phyloP scores from a whole-genome alignment of 2,113 vertebrate genomes.

The Seriola dumerili region DNA sequence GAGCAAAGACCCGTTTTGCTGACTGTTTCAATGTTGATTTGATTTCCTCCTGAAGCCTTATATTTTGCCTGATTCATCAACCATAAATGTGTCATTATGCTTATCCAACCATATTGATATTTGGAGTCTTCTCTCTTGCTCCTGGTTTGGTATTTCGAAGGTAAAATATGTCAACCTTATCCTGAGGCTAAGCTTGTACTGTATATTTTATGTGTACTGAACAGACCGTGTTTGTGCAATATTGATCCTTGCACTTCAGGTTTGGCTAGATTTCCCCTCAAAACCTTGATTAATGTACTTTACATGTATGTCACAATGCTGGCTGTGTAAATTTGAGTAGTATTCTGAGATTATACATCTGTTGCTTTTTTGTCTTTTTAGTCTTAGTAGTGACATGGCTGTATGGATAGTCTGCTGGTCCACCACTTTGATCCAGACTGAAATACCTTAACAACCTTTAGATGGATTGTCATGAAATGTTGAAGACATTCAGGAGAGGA shows the following conservation, averaged over 20 bases:
- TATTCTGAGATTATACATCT: not conserved
- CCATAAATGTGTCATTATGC: slow-evolving; percentile 7
- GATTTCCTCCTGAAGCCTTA: not conserved
- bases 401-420: too few relatives aligned
- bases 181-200: not conserved
- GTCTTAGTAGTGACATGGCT: not conserved
- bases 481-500: not conserved
- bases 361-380: not conserved
- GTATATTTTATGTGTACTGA: not conserved
- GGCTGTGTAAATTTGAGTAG: not conserved
- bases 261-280: slow-evolving; percentile 22
- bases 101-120: slow-evolving; percentile 20
- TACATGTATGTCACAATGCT: not conserved
- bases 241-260: slow-evolving; percentile 7
- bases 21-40: not conserved
- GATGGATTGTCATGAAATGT: not conserved
- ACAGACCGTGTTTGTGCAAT: not conserved
- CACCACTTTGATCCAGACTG: not conserved
- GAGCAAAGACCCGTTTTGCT: not conserved
- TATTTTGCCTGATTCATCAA: slow-evolving; percentile 24
- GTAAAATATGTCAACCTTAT: slow-evolving; percentile 16
- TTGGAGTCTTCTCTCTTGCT: slow-evolving; percentile 2
- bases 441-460: not conserved
- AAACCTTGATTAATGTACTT: not conserved
- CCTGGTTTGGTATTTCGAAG: slow-evolving; percentile 15